Evolutionary conservation across 2,797 vertebrate genomes (phyloP).

Genomic region (Eurystomus glaucurus): DNA sequence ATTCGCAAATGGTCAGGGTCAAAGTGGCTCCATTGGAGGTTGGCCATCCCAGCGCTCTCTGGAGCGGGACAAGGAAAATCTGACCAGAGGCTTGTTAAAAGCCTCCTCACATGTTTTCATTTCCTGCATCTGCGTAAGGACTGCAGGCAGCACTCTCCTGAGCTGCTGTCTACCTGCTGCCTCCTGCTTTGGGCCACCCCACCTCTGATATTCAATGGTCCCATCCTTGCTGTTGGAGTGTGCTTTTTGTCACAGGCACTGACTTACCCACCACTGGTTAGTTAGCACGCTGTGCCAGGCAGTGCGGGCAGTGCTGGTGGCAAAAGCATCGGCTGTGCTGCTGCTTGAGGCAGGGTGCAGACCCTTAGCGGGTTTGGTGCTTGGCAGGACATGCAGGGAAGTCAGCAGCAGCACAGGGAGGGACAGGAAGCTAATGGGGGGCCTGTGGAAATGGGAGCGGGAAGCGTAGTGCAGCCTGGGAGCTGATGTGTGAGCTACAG

Average conservation of each 20-base stretch:
- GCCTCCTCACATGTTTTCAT: accelerated
- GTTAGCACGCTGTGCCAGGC: accelerated
- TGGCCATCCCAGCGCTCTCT: background rate
- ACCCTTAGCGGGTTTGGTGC: background rate
- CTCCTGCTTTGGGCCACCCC: background rate
- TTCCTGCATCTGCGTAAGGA: background rate
- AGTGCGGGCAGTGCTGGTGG: accelerated
- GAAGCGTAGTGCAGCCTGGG: accelerated
- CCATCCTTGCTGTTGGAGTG: background rate
- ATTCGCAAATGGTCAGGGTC: background rate
- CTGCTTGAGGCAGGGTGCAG: background rate
- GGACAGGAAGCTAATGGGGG: background rate
- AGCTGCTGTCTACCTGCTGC: background rate
- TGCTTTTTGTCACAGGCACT: background rate
- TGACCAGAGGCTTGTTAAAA: background rate
- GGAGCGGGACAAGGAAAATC: background rate
- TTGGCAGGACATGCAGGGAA: background rate
- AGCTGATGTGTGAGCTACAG: background rate
- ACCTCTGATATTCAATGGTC: background rate
- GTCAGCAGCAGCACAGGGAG: background rate
- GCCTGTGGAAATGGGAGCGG: accelerated
- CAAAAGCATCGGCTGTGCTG: accelerated
- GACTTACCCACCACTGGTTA: background rate
- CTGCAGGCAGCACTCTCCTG: background rate
- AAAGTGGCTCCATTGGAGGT: accelerated